Percentiles rank a stretch among this genome's conserved stretches.
These are phyloP conservation scores for Rhysida immarginata DNA, from an alignment of 1,140 invertebrate genomes.

Conservation along the genomic window DNA sequence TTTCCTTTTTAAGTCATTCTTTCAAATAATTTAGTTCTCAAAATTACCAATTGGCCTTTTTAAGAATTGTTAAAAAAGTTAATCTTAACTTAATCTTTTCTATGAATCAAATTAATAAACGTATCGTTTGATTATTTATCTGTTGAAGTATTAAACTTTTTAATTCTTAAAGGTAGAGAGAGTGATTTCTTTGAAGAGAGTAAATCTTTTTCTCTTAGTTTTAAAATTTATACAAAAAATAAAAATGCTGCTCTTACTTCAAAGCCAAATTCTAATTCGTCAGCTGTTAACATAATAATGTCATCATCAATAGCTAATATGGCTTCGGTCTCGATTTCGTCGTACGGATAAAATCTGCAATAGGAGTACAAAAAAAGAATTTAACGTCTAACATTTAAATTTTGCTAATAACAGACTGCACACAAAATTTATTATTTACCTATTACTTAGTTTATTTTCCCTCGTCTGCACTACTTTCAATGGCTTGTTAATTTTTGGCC, in stretches of 20 bases:
- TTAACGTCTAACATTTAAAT: background rate
- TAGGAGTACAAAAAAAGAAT: slow-evolving; percentile 4
- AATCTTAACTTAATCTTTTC: too few relatives aligned
- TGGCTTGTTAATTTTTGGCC: slow-evolving; percentile 75
- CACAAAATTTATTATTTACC: slow-evolving; percentile 27
- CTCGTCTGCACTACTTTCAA: slow-evolving; percentile 78
- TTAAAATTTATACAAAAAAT: too few relatives aligned
- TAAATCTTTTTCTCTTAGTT: too few relatives aligned
- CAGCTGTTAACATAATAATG: slow-evolving; percentile 81
- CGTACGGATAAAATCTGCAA: slow-evolving; percentile 63
- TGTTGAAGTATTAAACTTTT: too few relatives aligned
- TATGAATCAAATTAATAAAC: too few relatives aligned
- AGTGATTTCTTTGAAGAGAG: too few relatives aligned
- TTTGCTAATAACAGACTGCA: background rate
- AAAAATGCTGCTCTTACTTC: slow-evolving; percentile 36
- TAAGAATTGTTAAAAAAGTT: too few relatives aligned
- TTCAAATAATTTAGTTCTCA: too few relatives aligned
- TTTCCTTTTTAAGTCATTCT: too few relatives aligned
- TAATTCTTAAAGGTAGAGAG: too few relatives aligned
- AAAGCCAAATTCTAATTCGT: slow-evolving; percentile 83
- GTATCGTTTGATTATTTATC: too few relatives aligned
- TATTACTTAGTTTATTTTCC: slow-evolving; percentile 83
- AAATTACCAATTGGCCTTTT: too few relatives aligned
- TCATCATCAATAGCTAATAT: slow-evolving; percentile 84
- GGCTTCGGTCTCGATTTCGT: slow-evolving; percentile 84